phyloP scores from a whole-genome alignment of 2,797 vertebrate species.

The Typhlichthys eigenmanni region DNA sequence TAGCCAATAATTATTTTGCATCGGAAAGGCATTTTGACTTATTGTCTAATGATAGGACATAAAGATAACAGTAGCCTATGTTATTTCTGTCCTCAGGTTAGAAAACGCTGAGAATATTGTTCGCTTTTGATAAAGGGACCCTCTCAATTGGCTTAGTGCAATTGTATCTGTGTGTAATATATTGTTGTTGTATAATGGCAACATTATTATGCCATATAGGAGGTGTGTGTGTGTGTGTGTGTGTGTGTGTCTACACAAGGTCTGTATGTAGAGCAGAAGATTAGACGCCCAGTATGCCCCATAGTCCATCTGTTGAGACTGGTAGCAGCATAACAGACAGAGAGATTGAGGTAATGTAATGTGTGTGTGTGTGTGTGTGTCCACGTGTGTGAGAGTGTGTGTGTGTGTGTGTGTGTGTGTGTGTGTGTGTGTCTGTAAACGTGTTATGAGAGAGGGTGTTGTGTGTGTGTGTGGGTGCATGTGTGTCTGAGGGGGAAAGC shows the following conservation, averaged over 20 bases:
- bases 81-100: neutral
- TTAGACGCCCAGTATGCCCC: conserved; percentile 69
- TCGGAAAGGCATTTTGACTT: neutral
- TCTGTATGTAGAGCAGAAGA: conserved; percentile 59
- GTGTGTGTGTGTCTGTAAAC: conserved; percentile 34
- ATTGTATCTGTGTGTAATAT: neutral
- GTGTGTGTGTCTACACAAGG: neutral
- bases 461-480: conserved; percentile 18
- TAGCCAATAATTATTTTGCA: neutral
- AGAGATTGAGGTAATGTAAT: conserved; percentile 35
- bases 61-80: neutral
- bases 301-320: conserved; percentile 70
- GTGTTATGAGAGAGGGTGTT: conserved; percentile 18
- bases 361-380: neutral
- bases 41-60: neutral
- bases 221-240: conserved; percentile 40
- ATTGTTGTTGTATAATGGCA: conserved; percentile 41
- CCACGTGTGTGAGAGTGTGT: too few species aligned
- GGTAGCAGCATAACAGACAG: conserved; percentile 18
- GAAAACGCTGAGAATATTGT: neutral
- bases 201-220: conserved; percentile 9
- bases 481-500: too few species aligned
- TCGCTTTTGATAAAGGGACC: conserved; percentile 12
- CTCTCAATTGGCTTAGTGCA: conserved; percentile 21
- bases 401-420: conserved; percentile 19